These are phyloP conservation scores for Drosophila suboccidentalis DNA, from an alignment of 2,888 invertebrate genomes.

Conservation along the genomic window DNA sequence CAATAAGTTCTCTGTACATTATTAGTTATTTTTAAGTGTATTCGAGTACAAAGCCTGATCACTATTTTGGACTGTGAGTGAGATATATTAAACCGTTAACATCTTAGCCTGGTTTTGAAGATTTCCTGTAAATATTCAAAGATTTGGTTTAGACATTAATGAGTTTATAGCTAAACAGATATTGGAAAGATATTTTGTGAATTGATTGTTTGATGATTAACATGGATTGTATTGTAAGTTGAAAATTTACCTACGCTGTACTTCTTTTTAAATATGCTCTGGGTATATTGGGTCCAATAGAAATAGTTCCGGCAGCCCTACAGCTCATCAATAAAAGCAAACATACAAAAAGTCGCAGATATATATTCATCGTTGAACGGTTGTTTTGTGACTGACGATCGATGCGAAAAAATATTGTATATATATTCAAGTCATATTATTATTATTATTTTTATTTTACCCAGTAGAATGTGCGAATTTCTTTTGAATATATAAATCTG, in stretches of 20 bases:
- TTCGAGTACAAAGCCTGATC: neutral
- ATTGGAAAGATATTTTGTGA: neutral
- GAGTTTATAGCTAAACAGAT: neutral
- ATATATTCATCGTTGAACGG: constrained; percentile 1
- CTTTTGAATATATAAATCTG: neutral
- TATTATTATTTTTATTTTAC: too few species aligned
- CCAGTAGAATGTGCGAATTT: neutral
- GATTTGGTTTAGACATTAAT: too few species aligned
- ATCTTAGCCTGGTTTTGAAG: neutral
- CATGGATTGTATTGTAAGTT: neutral
- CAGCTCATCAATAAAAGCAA: neutral
- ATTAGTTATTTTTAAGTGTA: neutral
- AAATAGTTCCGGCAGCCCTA: neutral
- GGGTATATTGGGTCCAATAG: neutral
- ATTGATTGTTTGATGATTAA: neutral
- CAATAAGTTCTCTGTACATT: neutral
- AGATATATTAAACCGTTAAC: neutral
- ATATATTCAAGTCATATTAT: constrained; percentile 2
- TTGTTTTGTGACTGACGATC: constrained; percentile 6
- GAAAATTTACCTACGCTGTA: neutral
- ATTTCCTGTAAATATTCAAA: neutral
- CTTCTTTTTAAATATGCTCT: neutral
- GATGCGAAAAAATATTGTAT: neutral
- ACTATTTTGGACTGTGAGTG: neutral
- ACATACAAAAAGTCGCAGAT: neutral